These are phyloP conservation scores for Sinonovacula constricta DNA, from an alignment of 1,140 invertebrate species.

Conservation along the genomic window DNA sequence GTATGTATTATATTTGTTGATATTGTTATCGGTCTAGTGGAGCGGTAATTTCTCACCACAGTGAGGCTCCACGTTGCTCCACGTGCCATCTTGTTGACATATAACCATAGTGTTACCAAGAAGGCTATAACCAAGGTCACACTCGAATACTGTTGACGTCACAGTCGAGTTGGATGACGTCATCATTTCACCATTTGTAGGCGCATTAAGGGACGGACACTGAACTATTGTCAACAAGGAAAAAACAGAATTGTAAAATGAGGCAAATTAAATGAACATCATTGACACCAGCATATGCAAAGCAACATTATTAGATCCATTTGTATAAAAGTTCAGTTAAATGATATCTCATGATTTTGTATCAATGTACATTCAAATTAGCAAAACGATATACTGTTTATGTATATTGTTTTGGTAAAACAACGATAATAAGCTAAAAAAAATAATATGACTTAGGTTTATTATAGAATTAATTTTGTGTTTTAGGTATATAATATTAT, in stretches of 20 bases:
- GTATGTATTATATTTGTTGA: neutral
- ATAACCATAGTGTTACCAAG: neutral
- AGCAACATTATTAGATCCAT: too few species aligned
- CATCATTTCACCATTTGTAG: neutral
- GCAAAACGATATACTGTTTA: neutral
- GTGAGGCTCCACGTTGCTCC: neutral
- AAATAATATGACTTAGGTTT: neutral
- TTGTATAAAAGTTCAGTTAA: too few species aligned
- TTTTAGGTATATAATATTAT: too few species aligned
- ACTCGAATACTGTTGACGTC: neutral
- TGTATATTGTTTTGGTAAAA: neutral
- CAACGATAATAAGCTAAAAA: neutral
- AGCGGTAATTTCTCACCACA: neutral
- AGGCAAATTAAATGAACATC: too few species aligned
- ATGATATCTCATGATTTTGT: too few species aligned
- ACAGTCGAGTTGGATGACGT: neutral
- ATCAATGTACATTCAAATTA: neutral
- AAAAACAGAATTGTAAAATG: neutral
- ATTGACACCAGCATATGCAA: neutral
- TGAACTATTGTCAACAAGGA: neutral
- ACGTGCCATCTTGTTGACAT: neutral
- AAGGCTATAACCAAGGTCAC: neutral
- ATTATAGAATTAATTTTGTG: too few species aligned
- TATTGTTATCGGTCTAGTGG: neutral
- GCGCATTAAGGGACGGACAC: neutral